Base-by-base conservation (phyloP, 2,888 invertebrate genomes). In the Graphium colonna region DNA sequence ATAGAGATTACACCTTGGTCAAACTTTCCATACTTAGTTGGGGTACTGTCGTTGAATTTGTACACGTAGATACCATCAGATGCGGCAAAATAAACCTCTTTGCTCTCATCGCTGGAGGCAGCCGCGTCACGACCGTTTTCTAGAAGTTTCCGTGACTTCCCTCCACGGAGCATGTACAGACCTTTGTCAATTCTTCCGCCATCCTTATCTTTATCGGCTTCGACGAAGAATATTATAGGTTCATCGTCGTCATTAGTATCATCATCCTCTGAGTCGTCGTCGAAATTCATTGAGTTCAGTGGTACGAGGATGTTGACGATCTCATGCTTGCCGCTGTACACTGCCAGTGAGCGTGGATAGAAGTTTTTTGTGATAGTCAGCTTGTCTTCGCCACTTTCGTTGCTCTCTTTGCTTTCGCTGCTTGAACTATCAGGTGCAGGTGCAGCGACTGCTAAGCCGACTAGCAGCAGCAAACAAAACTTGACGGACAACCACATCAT, bases 21-120 rank as follows among this genome's bases (percentile, higher is more conserved):
- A 12, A 36, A 36, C 13, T 10, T 36, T 36, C 81, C 81, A 28
- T 75, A 80, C 65, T 80, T 81, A 0, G 68, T 67, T 31, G 77
- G 74, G 13, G 49, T 61, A 8, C 67, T 68, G 1, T 63, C 51
- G 8, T 60, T 41, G 1, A 26, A 49, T 36, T 76, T 71, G 60
- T 73, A 81, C 0, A 39, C 10, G 51, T 79, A 82, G 4, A 82
- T 49, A 1, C 82, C 82, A 9, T 79, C 77, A 18, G 62, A 63
- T 0, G 80, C 73, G 10, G 67, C 81, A 3, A 82, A 70, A 54
- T 68, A 79, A 1, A 60, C 77, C 0, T 56, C 52, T 44, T 65
- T 73, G 0, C 63, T 68, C 0, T 70, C 62, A 16, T 72, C 73
- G 13, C 59, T 62, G 1, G 68, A 61, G 0, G 77, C 71, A 3